phyloP scores from a whole-genome alignment of 2,888 invertebrate genomes.

The Melitaea athalia region DNA sequence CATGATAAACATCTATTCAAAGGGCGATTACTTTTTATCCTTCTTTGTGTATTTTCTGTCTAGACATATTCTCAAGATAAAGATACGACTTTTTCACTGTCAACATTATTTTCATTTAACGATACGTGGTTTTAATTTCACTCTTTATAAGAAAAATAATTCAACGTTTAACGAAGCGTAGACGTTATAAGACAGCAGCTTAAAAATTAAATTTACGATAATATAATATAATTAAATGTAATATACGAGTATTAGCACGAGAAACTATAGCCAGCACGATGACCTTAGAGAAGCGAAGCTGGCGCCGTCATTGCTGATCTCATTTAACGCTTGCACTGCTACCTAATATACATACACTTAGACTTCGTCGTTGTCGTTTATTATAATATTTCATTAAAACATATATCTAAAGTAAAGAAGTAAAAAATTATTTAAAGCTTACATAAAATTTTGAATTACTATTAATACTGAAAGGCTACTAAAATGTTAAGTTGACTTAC shows the following conservation, averaged over 20 bases:
- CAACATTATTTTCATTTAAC: too few species aligned
- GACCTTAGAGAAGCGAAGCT: conserved; percentile 50
- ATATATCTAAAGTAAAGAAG: too few species aligned
- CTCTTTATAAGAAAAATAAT: background rate
- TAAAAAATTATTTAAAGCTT: too few species aligned
- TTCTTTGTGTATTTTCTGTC: too few species aligned
- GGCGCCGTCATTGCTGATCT: conserved; percentile 64
- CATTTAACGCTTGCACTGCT: conserved; percentile 48
- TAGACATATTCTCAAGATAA: too few species aligned
- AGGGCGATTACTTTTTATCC: too few species aligned
- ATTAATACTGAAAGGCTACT: too few species aligned
- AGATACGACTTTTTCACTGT: too few species aligned
- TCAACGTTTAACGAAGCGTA: conserved; percentile 1
- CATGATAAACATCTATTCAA: too few species aligned
- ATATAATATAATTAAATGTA: conserved; percentile 4
- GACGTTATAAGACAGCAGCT: background rate
- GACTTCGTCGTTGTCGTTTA: conserved; percentile 11
- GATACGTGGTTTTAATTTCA: too few species aligned
- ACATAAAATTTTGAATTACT: too few species aligned
- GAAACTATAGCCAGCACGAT: conserved; percentile 32
- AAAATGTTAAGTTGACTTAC: too few species aligned
- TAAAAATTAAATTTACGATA: background rate
- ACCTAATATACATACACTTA: conserved; percentile 3
- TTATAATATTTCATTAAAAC: background rate
- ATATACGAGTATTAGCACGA: conserved; percentile 15